Percentiles rank a stretch among this genome's conserved stretches.
Conservation (phyloP, 2,797 vertebrate genomes). For the Acrossocheilus wenchowensis region DNA sequence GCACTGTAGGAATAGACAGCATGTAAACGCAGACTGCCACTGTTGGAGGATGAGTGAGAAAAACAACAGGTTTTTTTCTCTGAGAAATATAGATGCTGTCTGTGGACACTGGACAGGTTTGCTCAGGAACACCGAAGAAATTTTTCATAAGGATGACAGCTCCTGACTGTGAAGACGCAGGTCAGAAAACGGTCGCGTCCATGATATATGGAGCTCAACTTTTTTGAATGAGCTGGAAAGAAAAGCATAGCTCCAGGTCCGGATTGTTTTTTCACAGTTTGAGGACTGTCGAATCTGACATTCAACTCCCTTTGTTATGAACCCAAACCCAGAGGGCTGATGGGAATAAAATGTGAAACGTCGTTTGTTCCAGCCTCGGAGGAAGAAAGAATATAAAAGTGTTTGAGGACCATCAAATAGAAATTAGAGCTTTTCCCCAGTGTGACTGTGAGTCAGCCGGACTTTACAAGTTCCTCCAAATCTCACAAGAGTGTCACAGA, state of each 20-base stretch:
- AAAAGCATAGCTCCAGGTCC: constrained; percentile 57
- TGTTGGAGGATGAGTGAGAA: constrained; percentile 28
- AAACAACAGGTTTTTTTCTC: constrained; percentile 38
- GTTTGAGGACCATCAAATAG: constrained; percentile 50
- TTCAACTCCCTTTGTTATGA: constrained; percentile 59
- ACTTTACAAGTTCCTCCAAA: constrained; percentile 27
- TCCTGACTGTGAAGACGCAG: constrained; percentile 34
- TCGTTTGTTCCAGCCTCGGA: constrained; percentile 45
- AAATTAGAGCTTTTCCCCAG: constrained; percentile 49
- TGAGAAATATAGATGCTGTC: constrained; percentile 38
- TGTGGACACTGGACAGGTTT: constrained; percentile 37
- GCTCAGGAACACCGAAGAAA: constrained; percentile 17
- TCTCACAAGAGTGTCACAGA: not conserved
- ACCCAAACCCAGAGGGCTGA: constrained; percentile 47
- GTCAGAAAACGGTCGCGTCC: constrained; percentile 30
- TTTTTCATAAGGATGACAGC: constrained; percentile 25
- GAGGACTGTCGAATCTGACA: constrained; percentile 54
- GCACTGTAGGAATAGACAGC: constrained; percentile 39
- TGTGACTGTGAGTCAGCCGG: constrained; percentile 13
- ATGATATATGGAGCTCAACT: constrained; percentile 40
- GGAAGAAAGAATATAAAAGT: constrained; percentile 43
- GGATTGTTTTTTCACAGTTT: constrained; percentile 66
- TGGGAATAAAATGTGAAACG: constrained; percentile 57
- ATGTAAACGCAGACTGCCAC: constrained; percentile 44
- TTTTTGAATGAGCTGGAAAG: constrained; percentile 27